Conservation (phyloP, 2,113 vertebrate genomes). For the Paramisgurnus dabryanus region DNA sequence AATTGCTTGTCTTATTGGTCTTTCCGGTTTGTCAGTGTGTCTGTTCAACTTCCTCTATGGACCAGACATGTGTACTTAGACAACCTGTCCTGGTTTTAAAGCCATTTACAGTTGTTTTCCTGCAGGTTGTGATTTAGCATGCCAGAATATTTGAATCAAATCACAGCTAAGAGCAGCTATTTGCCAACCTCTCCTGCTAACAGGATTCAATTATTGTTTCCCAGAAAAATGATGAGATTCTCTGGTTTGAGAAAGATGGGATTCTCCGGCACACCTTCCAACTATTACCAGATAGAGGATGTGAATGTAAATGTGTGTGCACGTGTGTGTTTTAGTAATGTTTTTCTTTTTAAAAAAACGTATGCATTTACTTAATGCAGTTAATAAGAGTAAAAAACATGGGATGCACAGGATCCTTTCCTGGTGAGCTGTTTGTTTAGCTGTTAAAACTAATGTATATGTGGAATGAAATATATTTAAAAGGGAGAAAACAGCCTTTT, state of each 20-base stretch:
- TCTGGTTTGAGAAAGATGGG: constrained; percentile 22
- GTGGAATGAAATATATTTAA: too few species aligned
- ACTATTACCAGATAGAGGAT: constrained; percentile 10
- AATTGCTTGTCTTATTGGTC: not conserved
- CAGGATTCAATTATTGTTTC: constrained; percentile 58
- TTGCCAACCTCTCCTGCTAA: constrained; percentile 50
- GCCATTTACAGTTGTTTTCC: constrained; percentile 51
- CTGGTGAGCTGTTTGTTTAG: too few species aligned
- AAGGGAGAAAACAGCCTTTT: too few species aligned
- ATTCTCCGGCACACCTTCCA: constrained; percentile 43
- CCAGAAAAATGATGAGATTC: constrained; percentile 39
- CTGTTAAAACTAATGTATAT: too few species aligned
- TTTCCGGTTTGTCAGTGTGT: constrained; percentile 1
- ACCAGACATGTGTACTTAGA: constrained; percentile 31
- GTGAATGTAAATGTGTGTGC: constrained; percentile 12
- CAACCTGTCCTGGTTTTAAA: constrained; percentile 56
- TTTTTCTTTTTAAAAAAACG: too few species aligned
- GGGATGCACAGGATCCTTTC: too few species aligned
- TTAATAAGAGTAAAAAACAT: too few species aligned
- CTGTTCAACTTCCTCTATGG: not conserved
- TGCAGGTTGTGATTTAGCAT: constrained; percentile 48
- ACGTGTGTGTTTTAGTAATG: not conserved
- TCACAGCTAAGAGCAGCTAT: constrained; percentile 50
- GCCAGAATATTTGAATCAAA: constrained; percentile 56
- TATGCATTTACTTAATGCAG: too few species aligned